phyloP scores from a whole-genome alignment of 1,140 invertebrate genomes.

The Cyphomyrmex costatus region DNA sequence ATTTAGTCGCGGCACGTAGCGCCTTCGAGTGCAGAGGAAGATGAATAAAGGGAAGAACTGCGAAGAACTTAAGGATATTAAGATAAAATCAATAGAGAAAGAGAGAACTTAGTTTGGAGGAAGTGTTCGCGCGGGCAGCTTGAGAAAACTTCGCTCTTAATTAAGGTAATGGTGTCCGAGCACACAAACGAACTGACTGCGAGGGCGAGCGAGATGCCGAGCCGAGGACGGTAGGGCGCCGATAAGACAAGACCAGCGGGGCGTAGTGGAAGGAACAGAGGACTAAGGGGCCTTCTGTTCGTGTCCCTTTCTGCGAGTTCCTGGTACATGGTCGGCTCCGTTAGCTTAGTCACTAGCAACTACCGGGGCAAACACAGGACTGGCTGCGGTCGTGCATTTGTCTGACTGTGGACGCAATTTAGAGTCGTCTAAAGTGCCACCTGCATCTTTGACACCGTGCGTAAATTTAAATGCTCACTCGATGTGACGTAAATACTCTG shows the following conservation, averaged over 20 bases:
- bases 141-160: slow-evolving; percentile 66
- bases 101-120: slow-evolving; percentile 45
- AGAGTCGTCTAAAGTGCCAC: slow-evolving; percentile 54
- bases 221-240: not conserved
- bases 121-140: slow-evolving; percentile 38
- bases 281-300: slow-evolving; percentile 65
- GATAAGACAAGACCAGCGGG: slow-evolving; percentile 21
- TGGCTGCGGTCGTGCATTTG: slow-evolving; percentile 69
- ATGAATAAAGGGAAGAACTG: slow-evolving; percentile 42
- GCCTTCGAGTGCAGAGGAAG: not conserved
- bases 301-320: slow-evolving; percentile 71
- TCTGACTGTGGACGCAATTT: slow-evolving; percentile 71
- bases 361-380: slow-evolving; percentile 71
- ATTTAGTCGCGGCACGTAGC: slow-evolving; percentile 60
- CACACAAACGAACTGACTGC: slow-evolving; percentile 65
- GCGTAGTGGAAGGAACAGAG: slow-evolving; percentile 20
- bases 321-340: slow-evolving; percentile 69
- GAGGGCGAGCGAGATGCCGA: slow-evolving; percentile 28
- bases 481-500: slow-evolving; percentile 1
- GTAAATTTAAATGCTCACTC: slow-evolving; percentile 31
- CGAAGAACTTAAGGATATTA: slow-evolving; percentile 37
- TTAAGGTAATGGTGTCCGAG: slow-evolving; percentile 65
- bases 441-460: slow-evolving; percentile 53
- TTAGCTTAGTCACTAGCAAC: slow-evolving; percentile 70
- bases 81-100: slow-evolving; percentile 60